Base-by-base conservation (phyloP, 2,797 vertebrate genomes). In the Xenentodon cancila region DNA sequence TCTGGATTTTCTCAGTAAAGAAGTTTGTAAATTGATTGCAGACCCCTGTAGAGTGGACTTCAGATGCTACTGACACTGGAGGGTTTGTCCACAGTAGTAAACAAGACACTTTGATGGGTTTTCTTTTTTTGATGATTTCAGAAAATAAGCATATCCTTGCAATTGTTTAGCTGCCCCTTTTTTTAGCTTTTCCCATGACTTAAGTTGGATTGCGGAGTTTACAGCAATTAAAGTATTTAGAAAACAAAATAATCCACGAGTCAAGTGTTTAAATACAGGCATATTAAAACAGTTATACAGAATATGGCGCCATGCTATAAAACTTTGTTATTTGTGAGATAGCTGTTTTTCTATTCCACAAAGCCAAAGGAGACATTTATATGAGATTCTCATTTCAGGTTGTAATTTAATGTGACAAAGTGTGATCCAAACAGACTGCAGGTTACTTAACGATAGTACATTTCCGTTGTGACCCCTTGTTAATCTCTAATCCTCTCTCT, bases 391-490 rank as follows among this genome's bases (percentile, higher is more conserved):
- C 22, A 55, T 40, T 27, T 61, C 16, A 20, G 21, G 1, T 52
- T 64, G 55, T 61, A 54, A 64, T 64, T 47, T 21, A n/a, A 1
- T 44, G 16, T 42, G 22, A 50, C 18, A 40, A 46, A 69, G 46
- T 27, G 21, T 27, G 25, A 59, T 58, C 22, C 5, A 13, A 22
- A 20, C 37, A 70, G 43, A 48, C 60, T 42, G 58, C 30, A 22
- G 80, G 82, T 82, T 74, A 73, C 55, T 61, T 63, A 25, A 77
- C 75, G 77, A 77, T 43, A 64, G 71, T 55, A 52, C 68, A 73
- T 77, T 80, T 72, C 34, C 4, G 0, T 32, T 6, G 8, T 62
- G 59, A 81, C 71, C 60, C 76, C 61, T 30, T n/a, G 9, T 47
- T 53, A 82, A 50, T 64, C 11, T 71, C 27, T 62, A 56, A 66